Evolutionary conservation across 1,140 invertebrate species (phyloP), one percentile per base, ranked within the genome.

Genomic region (Eurosta solidaginis): DNA sequence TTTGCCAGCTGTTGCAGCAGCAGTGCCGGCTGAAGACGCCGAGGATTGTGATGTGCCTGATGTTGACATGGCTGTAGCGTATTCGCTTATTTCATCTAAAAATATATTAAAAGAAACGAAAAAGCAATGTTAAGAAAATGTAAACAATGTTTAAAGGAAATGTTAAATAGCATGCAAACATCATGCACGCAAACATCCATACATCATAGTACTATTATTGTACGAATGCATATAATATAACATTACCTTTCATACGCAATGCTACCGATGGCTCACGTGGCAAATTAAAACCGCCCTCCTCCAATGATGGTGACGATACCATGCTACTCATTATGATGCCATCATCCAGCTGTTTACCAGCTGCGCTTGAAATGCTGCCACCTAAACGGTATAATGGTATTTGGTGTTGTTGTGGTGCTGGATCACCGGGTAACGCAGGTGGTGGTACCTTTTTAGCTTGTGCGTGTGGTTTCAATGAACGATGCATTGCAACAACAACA

Each of bases 371-470:
- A 50, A 90, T 91, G 81, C 91, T 91, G 52, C 91, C 91, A 20
- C 91, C 92, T 83, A 92, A 91, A 76, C 91, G 78, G 45, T 89
- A 88, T 91, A 90, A 83, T 92, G 74, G 50, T 74, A 90, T 83
- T 93, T 74, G 78, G 92, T 5, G 93, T n/a, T 80, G 92, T 88
- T 89, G 93, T 77, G 80, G 79, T 79, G 54, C 84, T 12, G 92
- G 78, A 74, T 87, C 91, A 80, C 93, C 93, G 2, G 93, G 93
- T 74, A 94, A 93, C n/a, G 92, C 92, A n/a, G 93, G 93, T 78
- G 93, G 93, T 78, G 93, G 91, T 82, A 95, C 93, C 89, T 94
- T 94, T 88, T 94, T 94, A 82, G 91, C 92, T 88, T 92, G 92
- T 86, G 92, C 89, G 80, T 87, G 85, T 82, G 92, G 90, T 89